Percentiles rank a stretch among this genome's conserved stretches.
Evolutionary conservation across 1,140 invertebrate genomes (phyloP).

Genomic region (Dendroctonus ponderosae): DNA sequence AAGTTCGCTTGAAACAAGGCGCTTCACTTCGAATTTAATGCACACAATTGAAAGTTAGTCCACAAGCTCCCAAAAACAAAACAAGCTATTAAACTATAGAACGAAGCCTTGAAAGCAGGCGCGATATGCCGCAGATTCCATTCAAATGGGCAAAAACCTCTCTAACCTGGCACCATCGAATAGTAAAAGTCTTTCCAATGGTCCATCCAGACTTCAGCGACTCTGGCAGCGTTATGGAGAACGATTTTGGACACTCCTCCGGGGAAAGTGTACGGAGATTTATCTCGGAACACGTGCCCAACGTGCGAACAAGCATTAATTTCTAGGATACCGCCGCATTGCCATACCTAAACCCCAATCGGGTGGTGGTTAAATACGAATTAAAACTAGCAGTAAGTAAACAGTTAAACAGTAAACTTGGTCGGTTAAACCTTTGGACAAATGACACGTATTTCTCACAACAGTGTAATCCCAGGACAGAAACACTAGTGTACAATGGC

Average conservation of each 20-base stretch:
- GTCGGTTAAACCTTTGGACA: no score
- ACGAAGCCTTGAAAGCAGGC: no score
- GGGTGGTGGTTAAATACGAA: no score
- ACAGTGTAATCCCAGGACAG: no score
- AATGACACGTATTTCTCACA: no score
- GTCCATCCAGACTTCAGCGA: conserved; percentile 98
- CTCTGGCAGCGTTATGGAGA: conserved; percentile 92
- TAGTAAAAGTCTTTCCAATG: conserved; percentile 99
- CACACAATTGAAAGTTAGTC: no score
- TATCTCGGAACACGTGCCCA: conserved; percentile 98
- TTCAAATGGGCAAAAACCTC: not conserved
- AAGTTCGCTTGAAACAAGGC: not conserved
- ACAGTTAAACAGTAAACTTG: no score
- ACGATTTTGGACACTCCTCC: conserved; percentile 97
- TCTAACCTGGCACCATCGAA: conserved; percentile 96
- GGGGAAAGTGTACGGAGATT: conserved; percentile 98
- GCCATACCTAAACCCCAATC: conserved; percentile 80
- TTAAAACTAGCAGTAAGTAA: no score
- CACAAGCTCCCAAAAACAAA: no score
- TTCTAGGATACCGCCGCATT: conserved; percentile 94
- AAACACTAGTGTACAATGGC: no score
- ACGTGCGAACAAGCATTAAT: conserved; percentile 96
- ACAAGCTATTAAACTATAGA: no score
- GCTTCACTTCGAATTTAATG: no score
- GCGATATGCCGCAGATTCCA: not conserved